Evolutionary conservation across 2,113 vertebrate species (phyloP).

Genomic region (Aldabrachelys gigantea): DNA sequence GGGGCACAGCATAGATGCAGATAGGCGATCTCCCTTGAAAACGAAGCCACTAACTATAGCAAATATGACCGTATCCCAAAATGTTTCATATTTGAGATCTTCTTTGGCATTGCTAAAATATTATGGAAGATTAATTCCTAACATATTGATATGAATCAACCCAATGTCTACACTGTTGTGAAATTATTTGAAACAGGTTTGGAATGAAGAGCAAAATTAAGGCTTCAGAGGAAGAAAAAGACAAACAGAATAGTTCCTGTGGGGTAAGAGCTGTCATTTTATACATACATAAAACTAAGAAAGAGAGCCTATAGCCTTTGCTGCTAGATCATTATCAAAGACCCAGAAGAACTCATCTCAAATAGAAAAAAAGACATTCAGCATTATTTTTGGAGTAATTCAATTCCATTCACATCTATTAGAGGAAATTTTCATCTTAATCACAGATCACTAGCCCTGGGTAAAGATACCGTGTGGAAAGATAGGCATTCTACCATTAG

Average conservation of each 20-base stretch:
- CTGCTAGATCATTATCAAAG: neutral
- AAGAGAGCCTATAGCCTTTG: neutral
- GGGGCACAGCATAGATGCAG: neutral
- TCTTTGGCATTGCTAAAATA: neutral
- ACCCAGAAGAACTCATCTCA: neutral
- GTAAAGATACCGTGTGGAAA: neutral
- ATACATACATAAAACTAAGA: neutral
- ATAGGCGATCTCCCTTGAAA: neutral
- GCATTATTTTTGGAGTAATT: neutral
- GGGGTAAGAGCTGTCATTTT: neutral
- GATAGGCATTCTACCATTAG: neutral
- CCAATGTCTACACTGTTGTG: neutral
- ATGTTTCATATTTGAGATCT: neutral
- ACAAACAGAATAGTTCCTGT: neutral
- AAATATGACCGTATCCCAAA: neutral
- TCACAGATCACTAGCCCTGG: neutral
- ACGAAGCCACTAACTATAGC: neutral
- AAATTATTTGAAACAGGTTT: neutral
- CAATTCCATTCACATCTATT: slow-evolving; percentile 14
- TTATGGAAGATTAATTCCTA: neutral
- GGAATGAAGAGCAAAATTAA: neutral
- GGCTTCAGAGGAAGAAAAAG: neutral
- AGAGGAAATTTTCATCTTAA: slow-evolving; percentile 18
- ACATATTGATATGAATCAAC: neutral
- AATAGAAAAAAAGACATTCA: neutral